Evolutionary conservation across 2,888 invertebrate genomes (phyloP).

Genomic region (Tenthredo livida): DNA sequence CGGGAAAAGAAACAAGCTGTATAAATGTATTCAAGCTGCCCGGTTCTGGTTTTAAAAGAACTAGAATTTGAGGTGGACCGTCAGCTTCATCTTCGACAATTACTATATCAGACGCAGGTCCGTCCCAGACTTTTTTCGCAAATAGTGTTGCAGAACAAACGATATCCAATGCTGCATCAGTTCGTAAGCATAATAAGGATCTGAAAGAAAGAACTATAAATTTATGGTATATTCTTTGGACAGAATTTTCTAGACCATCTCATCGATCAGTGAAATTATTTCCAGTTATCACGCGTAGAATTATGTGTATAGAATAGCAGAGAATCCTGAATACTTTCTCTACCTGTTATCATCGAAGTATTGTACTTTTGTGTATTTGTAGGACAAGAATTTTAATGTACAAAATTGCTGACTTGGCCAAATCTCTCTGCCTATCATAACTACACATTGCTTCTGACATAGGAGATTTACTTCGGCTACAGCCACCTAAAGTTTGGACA

Average conservation of each 20-base stretch:
- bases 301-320: background rate
- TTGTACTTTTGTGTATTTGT: constrained; percentile 65
- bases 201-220: constrained; percentile 58
- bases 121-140: constrained; percentile 63
- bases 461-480: constrained; percentile 52
- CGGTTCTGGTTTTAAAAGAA: constrained; percentile 61
- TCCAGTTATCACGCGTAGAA: background rate
- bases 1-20: constrained; percentile 69
- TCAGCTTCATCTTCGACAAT: constrained; percentile 64
- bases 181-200: constrained; percentile 67
- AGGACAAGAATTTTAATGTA: constrained; percentile 57
- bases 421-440: constrained; percentile 63
- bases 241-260: background rate
- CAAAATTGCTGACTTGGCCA: constrained; percentile 63
- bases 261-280: background rate
- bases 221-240: background rate
- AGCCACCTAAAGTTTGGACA: constrained; percentile 60
- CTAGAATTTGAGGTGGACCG: constrained; percentile 65
- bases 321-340: constrained; percentile 29
- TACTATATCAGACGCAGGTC: constrained; percentile 67
- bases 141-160: constrained; percentile 69
- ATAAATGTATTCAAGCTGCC: constrained; percentile 57
- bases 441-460: constrained; percentile 55
- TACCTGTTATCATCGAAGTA: constrained; percentile 65
- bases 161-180: constrained; percentile 65